A percentile compares a stretch with the other conserved stretches of the same genome.
Evolutionary conservation across 2,113 vertebrate genomes (phyloP).

Genomic region (Ammodytes dubius): DNA sequence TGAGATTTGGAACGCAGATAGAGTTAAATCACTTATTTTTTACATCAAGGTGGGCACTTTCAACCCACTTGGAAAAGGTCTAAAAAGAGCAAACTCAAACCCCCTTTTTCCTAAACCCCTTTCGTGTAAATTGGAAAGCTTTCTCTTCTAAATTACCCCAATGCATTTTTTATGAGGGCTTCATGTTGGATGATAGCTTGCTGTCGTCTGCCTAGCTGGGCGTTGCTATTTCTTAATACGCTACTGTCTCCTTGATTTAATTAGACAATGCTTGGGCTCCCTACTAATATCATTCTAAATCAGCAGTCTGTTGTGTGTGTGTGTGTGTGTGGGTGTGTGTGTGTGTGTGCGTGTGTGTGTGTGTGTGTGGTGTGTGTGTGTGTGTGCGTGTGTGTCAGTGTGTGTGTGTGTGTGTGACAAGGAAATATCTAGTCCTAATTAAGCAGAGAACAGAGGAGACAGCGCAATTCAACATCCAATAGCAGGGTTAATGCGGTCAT

Average conservation of each 20-base stretch:
- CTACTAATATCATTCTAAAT: constrained; percentile 56
- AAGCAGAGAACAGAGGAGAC: constrained; percentile 69
- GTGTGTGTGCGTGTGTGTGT: too few relatives aligned
- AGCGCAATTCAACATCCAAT: constrained; percentile 38
- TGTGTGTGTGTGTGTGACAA: constrained; percentile 41
- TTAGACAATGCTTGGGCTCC: constrained; percentile 69
- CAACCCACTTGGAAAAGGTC: constrained; percentile 19
- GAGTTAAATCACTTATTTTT: too few relatives aligned
- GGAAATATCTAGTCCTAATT: constrained; percentile 83
- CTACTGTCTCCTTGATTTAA: constrained; percentile 82
- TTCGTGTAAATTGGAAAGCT: constrained; percentile 69
- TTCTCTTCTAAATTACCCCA: constrained; percentile 59
- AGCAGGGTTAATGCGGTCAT: constrained; percentile 77
- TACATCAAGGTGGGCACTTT: constrained; percentile 58
- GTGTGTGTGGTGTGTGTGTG: too few relatives aligned
- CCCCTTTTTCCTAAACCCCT: constrained; percentile 15
- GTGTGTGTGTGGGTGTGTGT: too few relatives aligned
- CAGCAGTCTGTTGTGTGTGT: too few relatives aligned
- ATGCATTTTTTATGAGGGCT: constrained; percentile 83
- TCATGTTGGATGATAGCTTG: constrained; percentile 75
- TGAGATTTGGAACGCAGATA: too few relatives aligned
- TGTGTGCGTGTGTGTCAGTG: too few relatives aligned
- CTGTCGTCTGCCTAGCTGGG: constrained; percentile 55
- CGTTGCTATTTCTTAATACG: constrained; percentile 73
- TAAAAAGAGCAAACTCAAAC: too few relatives aligned